Percentiles rank a stretch among this genome's conserved stretches.
Evolutionary conservation across 2,888 invertebrate species (phyloP).

Genomic region (Cryptosula pallasiana): DNA sequence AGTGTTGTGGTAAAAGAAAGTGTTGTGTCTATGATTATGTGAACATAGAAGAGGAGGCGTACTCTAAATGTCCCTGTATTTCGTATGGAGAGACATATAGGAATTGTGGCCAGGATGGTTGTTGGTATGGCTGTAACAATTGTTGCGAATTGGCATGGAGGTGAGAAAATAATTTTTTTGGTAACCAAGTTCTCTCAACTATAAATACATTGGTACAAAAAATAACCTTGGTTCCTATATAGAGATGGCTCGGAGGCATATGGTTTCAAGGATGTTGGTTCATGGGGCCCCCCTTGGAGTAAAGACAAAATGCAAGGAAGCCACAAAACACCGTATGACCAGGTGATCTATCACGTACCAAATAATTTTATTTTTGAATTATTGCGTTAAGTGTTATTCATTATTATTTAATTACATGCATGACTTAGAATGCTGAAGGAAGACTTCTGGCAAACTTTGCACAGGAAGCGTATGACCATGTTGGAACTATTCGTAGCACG

Average conservation of each 20-base stretch:
- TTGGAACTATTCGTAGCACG: constrained; percentile 7
- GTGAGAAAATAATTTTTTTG: not conserved
- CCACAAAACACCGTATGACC: not conserved
- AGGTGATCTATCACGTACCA: not conserved
- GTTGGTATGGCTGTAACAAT: constrained; percentile 23
- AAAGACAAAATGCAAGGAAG: not conserved
- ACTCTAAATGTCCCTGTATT: constrained; percentile 6
- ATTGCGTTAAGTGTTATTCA: too few relatives aligned
- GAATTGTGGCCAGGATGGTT: constrained; percentile 22
- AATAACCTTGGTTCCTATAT: too few relatives aligned
- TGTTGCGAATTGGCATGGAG: constrained; percentile 22
- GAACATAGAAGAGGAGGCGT: constrained; percentile 11
- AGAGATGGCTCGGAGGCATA: constrained; percentile 16
- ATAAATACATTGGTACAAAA: too few relatives aligned
- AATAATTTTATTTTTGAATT: too few relatives aligned
- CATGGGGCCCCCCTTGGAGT: constrained; percentile 24
- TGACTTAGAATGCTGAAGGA: not conserved
- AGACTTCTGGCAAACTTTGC: not conserved
- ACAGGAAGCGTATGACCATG: constrained; percentile 5
- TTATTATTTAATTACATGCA: too few relatives aligned
- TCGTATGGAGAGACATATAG: not conserved
- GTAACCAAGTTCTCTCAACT: not conserved
- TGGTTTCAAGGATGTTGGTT: not conserved
- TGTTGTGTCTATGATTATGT: constrained; percentile 21
- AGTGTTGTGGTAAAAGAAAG: constrained; percentile 17